Evolutionary conservation across 2,797 vertebrate species (phyloP).

Genomic region (Enteromius trimaculatus): DNA sequence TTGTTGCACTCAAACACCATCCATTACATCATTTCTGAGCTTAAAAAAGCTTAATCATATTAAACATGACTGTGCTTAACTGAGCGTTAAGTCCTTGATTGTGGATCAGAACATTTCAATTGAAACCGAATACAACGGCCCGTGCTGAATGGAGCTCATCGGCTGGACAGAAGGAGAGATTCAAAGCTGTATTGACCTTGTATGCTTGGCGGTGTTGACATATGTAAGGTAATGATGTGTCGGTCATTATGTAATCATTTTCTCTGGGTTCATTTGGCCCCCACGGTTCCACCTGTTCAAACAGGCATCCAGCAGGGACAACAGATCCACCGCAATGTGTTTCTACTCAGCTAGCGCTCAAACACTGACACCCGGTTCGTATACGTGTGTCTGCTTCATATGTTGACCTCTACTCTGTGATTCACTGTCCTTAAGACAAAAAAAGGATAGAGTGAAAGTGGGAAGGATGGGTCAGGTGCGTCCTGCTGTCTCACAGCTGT

Average conservation of each 20-base stretch:
- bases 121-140: slow-evolving; percentile 13
- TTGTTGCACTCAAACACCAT: slow-evolving; percentile 41
- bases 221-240: slow-evolving; percentile 61
- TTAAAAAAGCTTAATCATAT: slow-evolving; percentile 45
- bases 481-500: slow-evolving; percentile 29
- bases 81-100: slow-evolving; percentile 22
- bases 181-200: slow-evolving; percentile 59
- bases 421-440: slow-evolving; percentile 20
- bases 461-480: slow-evolving; percentile 17
- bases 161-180: slow-evolving; percentile 22
- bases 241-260: slow-evolving; percentile 61
- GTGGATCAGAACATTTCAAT: slow-evolving; percentile 39
- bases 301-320: slow-evolving; percentile 64
- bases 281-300: slow-evolving; percentile 62
- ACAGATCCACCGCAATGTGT: slow-evolving; percentile 61
- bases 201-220: slow-evolving; percentile 59
- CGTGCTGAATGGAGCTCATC: slow-evolving; percentile 19
- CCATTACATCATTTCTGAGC: slow-evolving; percentile 43
- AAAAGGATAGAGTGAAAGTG: neutral
- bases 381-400: slow-evolving; percentile 31
- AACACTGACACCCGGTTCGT: slow-evolving; percentile 51
- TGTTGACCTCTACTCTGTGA: slow-evolving; percentile 45
- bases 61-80: slow-evolving; percentile 45
- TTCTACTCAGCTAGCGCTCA: slow-evolving; percentile 57
- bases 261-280: slow-evolving; percentile 58